phyloP scores from a whole-genome alignment of 1,140 invertebrate species.

The Oryctes rhinoceros region DNA sequence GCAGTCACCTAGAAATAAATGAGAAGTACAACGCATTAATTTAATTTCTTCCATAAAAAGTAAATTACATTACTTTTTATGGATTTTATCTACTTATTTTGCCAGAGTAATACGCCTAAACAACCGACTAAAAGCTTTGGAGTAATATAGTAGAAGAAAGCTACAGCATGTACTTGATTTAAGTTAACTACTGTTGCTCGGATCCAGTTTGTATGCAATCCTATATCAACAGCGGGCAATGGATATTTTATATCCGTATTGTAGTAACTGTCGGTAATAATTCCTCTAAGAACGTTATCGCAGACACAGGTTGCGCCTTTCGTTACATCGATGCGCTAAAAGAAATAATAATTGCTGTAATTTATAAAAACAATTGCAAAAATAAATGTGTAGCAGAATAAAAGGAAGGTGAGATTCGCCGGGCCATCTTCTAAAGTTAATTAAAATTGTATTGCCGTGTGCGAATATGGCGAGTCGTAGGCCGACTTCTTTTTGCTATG shows the following conservation, averaged over 20 bases:
- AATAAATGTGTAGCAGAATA: no score
- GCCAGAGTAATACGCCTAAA: not conserved
- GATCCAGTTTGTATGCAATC: conserved; percentile 11
- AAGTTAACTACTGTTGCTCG: not conserved
- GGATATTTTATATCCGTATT: not conserved
- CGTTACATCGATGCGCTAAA: not conserved
- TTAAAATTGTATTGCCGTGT: no score
- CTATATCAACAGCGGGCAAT: not conserved
- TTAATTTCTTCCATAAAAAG: no score
- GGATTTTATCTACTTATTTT: no score
- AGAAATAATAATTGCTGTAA: not conserved
- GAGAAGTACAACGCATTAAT: no score
- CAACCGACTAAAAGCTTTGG: not conserved
- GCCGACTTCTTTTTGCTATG: no score
- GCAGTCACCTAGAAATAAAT: no score
- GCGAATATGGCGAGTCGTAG: no score
- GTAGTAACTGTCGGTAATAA: not conserved
- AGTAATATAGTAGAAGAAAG: not conserved
- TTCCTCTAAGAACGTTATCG: not conserved
- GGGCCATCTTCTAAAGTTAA: no score
- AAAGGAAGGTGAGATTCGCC: no score
- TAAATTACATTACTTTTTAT: no score
- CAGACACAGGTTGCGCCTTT: not conserved
- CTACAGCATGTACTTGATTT: not conserved
- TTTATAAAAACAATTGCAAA: no score